Evolutionary conservation across 2,113 vertebrate species (phyloP), one percentile per base, ranked within the genome.

Genomic region (Hystrix brachyura): DNA sequence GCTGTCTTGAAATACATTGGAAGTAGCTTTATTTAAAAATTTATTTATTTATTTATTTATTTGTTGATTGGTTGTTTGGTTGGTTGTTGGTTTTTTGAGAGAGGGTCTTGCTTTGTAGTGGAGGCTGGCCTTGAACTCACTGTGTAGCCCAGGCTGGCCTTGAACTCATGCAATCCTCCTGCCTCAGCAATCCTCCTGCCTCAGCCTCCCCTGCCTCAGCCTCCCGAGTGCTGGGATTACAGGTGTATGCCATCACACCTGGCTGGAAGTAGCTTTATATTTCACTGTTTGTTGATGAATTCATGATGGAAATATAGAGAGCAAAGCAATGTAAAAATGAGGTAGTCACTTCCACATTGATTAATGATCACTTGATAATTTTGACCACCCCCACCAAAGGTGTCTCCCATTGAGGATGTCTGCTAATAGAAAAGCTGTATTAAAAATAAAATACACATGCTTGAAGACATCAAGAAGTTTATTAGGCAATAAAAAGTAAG

Each of bases 341-440:
- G 46, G 38, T 34, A 53, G 17, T 85, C 55, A 48, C 60, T 92
- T 87, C 80, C 81, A 53, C 9, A 38, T 67, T 81, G 59, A 72
- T 69, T 87, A 38, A 25, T 79, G 67, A 82, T 2, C 3, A 2
- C 32, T 13, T 29, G 27, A 76, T 81, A 43, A 88, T 85, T 81
- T 48, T 86, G 85, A 85, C 60, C 5, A 25, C 71, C 25, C 38
- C 38, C 38, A 38, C 38, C 38, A 38, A 38, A 38, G 38, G 38
- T 38, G 38, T 86, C 55, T 90, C 55, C 78, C 60, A 32, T 60
- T 80, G 87, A 80, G 90, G 83, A 32, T 91, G 64, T 59, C 97
- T 85, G 48, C 71, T 93, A 78, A 91, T 95, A 94, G 96, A 95
- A 94, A 94, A 64, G 51, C 81, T 90, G 32, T 43, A 82, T 64